Conservation (phyloP, 2,888 invertebrate species). For the Lysandra bellargus region DNA sequence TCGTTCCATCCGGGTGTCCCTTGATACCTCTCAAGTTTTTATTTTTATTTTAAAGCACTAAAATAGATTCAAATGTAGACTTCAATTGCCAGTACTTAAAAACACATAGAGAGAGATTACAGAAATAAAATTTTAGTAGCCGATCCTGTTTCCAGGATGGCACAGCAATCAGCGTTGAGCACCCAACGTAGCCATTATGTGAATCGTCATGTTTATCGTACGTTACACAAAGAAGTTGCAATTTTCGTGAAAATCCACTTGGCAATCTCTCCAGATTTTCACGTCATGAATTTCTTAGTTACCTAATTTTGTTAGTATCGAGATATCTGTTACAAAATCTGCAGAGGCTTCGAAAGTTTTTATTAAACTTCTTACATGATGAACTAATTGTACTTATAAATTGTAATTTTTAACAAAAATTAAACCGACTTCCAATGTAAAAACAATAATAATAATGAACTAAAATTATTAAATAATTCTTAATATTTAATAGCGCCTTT, state of each 20-base stretch:
- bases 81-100: neutral
- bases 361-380: no score
- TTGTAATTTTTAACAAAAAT: no score
- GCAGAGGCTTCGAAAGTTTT: no score
- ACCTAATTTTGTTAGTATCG: neutral
- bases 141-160: neutral
- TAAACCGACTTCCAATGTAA: no score
- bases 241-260: neutral
- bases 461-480: no score
- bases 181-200: neutral
- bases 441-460: no score
- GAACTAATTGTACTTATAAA: no score
- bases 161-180: neutral
- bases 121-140: neutral
- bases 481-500: no score
- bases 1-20: no score
- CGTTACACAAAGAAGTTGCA: neutral
- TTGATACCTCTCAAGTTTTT: no score
- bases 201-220: neutral
- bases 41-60: neutral
- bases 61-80: neutral
- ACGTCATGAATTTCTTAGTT: neutral
- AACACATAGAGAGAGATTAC: constrained; percentile 1
- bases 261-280: neutral
- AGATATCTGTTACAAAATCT: no score